Evolutionary conservation across 2,797 vertebrate species (phyloP).

Genomic region (Periparus ater): DNA sequence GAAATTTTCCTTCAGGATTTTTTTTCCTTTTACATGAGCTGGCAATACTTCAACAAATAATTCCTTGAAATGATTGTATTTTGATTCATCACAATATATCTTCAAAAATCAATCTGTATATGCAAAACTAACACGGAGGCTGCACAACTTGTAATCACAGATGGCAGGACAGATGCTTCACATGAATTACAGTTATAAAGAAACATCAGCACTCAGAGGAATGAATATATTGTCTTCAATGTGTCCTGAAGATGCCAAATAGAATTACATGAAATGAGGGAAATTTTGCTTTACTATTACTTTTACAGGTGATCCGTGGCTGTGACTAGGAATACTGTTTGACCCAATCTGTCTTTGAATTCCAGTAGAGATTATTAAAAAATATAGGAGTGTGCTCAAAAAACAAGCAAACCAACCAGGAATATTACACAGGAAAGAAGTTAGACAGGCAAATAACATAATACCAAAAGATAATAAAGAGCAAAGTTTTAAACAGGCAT

Average conservation of each 20-base stretch:
- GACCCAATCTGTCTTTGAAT: neutral
- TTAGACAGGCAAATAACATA: neutral
- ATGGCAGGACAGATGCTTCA: constrained; percentile 54
- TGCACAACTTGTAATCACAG: constrained; percentile 35
- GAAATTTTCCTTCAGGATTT: neutral
- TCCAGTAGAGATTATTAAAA: neutral
- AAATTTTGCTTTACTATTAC: neutral
- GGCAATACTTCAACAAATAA: constrained; percentile 41
- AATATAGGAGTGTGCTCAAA: neutral
- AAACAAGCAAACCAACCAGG: fast-evolving
- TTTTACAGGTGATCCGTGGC: neutral
- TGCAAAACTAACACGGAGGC: neutral
- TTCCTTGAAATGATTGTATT: constrained; percentile 21
- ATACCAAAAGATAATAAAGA: neutral
- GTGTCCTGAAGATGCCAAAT: neutral
- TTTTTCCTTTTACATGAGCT: neutral
- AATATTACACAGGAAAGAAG: neutral
- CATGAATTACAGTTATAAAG: neutral
- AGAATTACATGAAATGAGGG: neutral
- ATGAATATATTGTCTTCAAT: neutral
- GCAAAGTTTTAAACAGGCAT: neutral
- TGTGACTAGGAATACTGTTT: neutral
- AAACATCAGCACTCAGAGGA: constrained; percentile 21
- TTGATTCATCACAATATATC: constrained; percentile 12
- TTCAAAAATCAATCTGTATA: constrained; percentile 37